phyloP scores from a whole-genome alignment of 2,113 vertebrate species.

The Brachyhypopomus occidentalis region DNA sequence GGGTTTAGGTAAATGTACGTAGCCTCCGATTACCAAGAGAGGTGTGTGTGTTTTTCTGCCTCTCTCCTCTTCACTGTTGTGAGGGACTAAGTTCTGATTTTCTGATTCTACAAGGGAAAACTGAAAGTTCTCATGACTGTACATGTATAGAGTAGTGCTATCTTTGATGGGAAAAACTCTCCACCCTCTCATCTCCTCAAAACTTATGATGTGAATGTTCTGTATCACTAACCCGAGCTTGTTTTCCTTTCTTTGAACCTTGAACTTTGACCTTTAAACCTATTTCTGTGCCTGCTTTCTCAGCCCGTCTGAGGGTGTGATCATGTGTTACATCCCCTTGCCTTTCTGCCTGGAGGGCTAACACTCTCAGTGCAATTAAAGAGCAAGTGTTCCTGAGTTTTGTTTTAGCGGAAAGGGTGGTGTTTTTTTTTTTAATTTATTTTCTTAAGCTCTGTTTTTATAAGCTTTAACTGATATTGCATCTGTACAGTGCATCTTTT shows the following conservation, averaged over 20 bases:
- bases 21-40: background rate
- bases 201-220: slow-evolving; percentile 78
- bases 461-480: slow-evolving; percentile 65
- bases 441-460: slow-evolving; percentile 47
- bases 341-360: slow-evolving; percentile 38
- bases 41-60: background rate
- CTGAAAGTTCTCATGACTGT: slow-evolving; percentile 34
- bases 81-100: background rate
- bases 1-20: background rate
- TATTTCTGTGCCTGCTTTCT: slow-evolving; percentile 67
- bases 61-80: background rate
- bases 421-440: slow-evolving; percentile 29
- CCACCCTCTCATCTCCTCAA: slow-evolving; percentile 24
- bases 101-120: background rate
- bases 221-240: slow-evolving; percentile 69
- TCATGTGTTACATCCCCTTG: slow-evolving; percentile 29
- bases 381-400: slow-evolving; percentile 37
- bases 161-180: slow-evolving; percentile 33
- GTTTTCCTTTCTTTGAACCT: slow-evolving; percentile 59
- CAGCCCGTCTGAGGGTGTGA: slow-evolving; percentile 48
- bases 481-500: slow-evolving; percentile 56
- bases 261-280: slow-evolving; percentile 55
- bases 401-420: slow-evolving; percentile 59
- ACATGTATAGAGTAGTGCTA: slow-evolving; percentile 43
- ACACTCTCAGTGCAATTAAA: slow-evolving; percentile 35